Evolutionary conservation across 2,113 vertebrate species (phyloP), one percentile per base, ranked within the genome.

Genomic region (Pterophyllum scalare): DNA sequence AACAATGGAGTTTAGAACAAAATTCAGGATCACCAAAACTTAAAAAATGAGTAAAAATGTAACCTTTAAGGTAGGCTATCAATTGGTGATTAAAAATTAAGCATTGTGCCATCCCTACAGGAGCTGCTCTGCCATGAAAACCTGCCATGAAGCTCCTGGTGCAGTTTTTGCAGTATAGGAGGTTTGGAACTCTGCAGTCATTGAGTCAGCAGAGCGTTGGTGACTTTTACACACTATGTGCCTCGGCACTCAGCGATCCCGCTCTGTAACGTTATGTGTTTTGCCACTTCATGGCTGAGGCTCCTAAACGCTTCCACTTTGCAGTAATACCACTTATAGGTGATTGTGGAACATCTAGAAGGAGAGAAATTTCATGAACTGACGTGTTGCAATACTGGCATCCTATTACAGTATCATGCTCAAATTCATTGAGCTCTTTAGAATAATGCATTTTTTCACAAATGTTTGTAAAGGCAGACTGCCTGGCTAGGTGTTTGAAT

Each of bases 61-160:
- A 46, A 76, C 20, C 65, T 67, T 75, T 65, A 58, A 46, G 75
- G 28, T 49, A 60, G 40, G 15, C 14, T n/a, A n/a, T 59, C 19
- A 38, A 38, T 65, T 58, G 59, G 40, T 77, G 40, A 67, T 57
- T 11, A 43, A 59, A 52, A 38, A 85, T 67, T 17, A 80, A 81
- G 3, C 19, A 40, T 6, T 35, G 58, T 67, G 26, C 3, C 8
- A 49, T 19, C 22, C 9, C 15, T 24, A 70, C 17, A 70, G 22
- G 22, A 49, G 64, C 6, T 70, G 28, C 17, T 43, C 12, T 4
- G 40, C 12, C 11, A 5, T 43, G 40, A 12, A 43, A 43, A 43
- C 40, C 11, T 70, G 24, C 43, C 65, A 70, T 70, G 65, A 28
- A 70, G 43, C 17, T 52, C 65, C 65, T 70, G 43, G 17, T 52